phyloP scores from a whole-genome alignment of 1,140 invertebrate species.

The Drosophila punjabiensis region DNA sequence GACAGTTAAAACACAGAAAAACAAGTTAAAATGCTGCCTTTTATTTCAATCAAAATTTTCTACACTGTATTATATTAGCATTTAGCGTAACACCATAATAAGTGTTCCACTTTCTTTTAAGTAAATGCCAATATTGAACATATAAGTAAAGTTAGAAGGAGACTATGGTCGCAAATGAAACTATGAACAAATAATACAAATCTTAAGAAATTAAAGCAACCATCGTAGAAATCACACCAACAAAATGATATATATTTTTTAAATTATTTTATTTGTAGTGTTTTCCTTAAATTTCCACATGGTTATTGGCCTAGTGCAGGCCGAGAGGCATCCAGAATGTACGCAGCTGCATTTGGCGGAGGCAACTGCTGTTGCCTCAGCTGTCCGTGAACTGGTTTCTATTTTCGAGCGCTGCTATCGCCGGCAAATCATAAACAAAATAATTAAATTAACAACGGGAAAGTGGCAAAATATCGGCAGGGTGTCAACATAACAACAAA shows the following conservation, averaged over 20 bases:
- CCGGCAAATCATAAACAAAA: constrained; percentile 60
- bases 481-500: constrained; percentile 41
- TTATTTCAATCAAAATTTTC: too few relatives aligned
- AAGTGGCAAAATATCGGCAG: constrained; percentile 37
- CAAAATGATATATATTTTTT: background rate
- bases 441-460: constrained; percentile 64
- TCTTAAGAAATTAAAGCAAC: too few relatives aligned
- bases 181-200: too few relatives aligned
- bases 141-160: too few relatives aligned
- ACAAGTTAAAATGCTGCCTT: too few relatives aligned
- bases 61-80: too few relatives aligned
- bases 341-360: constrained; percentile 33
- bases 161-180: too few relatives aligned
- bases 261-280: background rate
- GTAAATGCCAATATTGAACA: too few relatives aligned
- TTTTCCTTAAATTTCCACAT: background rate
- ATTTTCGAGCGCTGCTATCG: constrained; percentile 35
- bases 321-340: constrained; percentile 29
- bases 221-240: too few relatives aligned
- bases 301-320: background rate
- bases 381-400: constrained; percentile 53
- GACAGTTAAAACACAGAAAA: too few relatives aligned
- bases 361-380: constrained; percentile 28
- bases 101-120: too few relatives aligned
- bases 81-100: too few relatives aligned